Percentiles rank a stretch among this genome's conserved stretches.
phyloP scores from a whole-genome alignment of 2,797 vertebrate species.

The Adrianichthys oophorus region DNA sequence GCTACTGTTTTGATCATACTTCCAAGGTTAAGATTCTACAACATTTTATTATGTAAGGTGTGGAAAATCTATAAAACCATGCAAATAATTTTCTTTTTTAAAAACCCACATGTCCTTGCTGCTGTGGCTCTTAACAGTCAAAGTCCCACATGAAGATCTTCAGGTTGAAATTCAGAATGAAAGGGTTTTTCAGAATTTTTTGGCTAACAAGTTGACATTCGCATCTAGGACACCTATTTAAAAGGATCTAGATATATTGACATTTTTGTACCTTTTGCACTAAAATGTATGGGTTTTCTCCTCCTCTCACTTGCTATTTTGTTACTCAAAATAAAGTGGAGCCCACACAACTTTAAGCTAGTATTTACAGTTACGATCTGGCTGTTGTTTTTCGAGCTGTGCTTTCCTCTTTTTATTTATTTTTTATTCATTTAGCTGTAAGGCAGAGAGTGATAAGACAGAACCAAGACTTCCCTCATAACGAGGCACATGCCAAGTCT shows the following conservation, averaged over 20 bases:
- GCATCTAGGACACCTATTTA: neutral
- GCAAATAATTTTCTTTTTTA: neutral
- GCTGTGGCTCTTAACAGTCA: slow-evolving; percentile 16
- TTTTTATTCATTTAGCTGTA: slow-evolving; percentile 77
- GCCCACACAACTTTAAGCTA: slow-evolving; percentile 68
- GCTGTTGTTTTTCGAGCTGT: slow-evolving; percentile 71
- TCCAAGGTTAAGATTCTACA: neutral
- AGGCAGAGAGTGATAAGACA: slow-evolving; percentile 83
- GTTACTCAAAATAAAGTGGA: slow-evolving; percentile 56
- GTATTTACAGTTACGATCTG: slow-evolving; percentile 76
- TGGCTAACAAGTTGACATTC: neutral
- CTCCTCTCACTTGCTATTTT: slow-evolving; percentile 65
- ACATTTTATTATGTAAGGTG: neutral
- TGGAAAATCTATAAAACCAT: neutral
- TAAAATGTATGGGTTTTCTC: slow-evolving; percentile 21
- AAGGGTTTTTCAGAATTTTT: neutral
- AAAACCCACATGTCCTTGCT: slow-evolving; percentile 4
- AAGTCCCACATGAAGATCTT: slow-evolving; percentile 16
- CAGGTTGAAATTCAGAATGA: slow-evolving; percentile 14
- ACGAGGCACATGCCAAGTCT: slow-evolving; percentile 79
- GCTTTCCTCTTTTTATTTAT: slow-evolving; percentile 9
- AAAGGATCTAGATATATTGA: neutral
- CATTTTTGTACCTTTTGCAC: slow-evolving; percentile 20
- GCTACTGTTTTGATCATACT: neutral
- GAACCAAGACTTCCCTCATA: slow-evolving; percentile 80